Evolutionary conservation across 2,888 invertebrate genomes (phyloP), one percentile per base, ranked within the genome.

Genomic region (Adelphocoris suturalis): DNA sequence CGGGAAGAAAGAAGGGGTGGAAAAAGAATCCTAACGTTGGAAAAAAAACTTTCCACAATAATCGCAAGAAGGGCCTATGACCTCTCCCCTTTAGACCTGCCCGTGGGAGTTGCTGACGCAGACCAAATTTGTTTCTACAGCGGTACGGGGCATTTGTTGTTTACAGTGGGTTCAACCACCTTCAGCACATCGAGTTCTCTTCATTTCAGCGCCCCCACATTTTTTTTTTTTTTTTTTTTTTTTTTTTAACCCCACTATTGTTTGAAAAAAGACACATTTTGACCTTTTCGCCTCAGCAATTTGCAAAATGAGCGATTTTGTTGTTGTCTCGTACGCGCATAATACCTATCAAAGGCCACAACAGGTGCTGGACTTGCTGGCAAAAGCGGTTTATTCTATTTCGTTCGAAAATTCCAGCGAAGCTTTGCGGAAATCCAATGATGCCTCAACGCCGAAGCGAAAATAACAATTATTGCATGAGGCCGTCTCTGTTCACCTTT

Each of bases 131-230:
- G 23, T 23, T 2, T 68, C 12, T 23, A 68, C 23, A n/a, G n/a
- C 57, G 68, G 12, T 11, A 0, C 52, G 3, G 52, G 13, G 52
- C 52, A 68, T 19, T 19, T 27, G 68, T 68, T 68, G 68, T 68
- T 68, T 23, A 68, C 68, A 68, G 61, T 68, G 68, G 23, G 68
- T 68, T 68, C 68, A 68, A 68, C 68, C 27, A 68, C 68, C 68
- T 68, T 68, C 19, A 2, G 68, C 19, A 68, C 19, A 68, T 27
- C 68, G 23, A 68, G 9, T 52, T 52, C 23, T 68, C 23, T 68
- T 68, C 68, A 68, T 68, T 68, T 68, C 23, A 68, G 68, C 68
- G 68, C 68, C 68, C 68, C 68, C 68, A 80, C 80, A 80, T 11
- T 28, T 46, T 48, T 80, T 48, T n/a, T 80, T 46, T 28, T 78